Evolutionary conservation across 2,888 invertebrate species (phyloP).

Genomic region (Apeira syringaria): DNA sequence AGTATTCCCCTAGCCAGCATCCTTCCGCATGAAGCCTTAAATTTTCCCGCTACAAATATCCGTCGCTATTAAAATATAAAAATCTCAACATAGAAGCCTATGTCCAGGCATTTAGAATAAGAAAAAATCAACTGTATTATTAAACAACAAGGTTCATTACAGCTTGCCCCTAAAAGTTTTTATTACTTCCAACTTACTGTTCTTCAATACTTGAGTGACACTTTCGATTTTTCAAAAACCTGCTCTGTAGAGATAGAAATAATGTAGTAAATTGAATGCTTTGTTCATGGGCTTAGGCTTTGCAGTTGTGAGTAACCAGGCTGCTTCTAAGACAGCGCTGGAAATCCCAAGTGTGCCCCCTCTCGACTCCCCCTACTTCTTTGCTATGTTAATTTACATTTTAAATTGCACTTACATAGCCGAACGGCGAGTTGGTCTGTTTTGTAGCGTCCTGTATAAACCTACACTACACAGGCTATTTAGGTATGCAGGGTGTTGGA

Average conservation of each 20-base stretch:
- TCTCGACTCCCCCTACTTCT: slow-evolving; percentile 63
- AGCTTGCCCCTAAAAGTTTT: slow-evolving; percentile 34
- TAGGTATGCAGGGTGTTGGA: slow-evolving; percentile 2
- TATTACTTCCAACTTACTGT: slow-evolving; percentile 26
- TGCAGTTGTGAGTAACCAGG: slow-evolving; percentile 35
- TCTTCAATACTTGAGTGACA: slow-evolving; percentile 2
- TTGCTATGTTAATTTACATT: slow-evolving; percentile 84
- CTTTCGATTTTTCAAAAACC: neutral
- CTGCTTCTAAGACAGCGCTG: slow-evolving; percentile 68
- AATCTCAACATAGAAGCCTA: slow-evolving; percentile 56
- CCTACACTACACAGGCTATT: slow-evolving; percentile 16
- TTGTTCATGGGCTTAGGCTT: neutral
- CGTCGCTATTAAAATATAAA: slow-evolving; percentile 70
- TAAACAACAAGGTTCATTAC: slow-evolving; percentile 34
- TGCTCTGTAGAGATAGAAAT: rapidly evolving
- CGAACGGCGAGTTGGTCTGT: slow-evolving; percentile 73
- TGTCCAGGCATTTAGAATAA: slow-evolving; percentile 28
- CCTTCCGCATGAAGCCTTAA: slow-evolving; percentile 33
- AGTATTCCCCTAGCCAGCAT: slow-evolving; percentile 11
- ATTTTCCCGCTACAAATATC: slow-evolving; percentile 67
- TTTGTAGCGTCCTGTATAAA: slow-evolving; percentile 63
- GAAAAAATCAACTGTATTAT: slow-evolving; percentile 40
- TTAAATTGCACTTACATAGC: slow-evolving; percentile 84
- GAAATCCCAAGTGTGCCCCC: slow-evolving; percentile 59
- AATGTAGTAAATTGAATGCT: slow-evolving; percentile 19